Base-by-base conservation (phyloP, 2,797 vertebrate genomes). In the Carapus acus region DNA sequence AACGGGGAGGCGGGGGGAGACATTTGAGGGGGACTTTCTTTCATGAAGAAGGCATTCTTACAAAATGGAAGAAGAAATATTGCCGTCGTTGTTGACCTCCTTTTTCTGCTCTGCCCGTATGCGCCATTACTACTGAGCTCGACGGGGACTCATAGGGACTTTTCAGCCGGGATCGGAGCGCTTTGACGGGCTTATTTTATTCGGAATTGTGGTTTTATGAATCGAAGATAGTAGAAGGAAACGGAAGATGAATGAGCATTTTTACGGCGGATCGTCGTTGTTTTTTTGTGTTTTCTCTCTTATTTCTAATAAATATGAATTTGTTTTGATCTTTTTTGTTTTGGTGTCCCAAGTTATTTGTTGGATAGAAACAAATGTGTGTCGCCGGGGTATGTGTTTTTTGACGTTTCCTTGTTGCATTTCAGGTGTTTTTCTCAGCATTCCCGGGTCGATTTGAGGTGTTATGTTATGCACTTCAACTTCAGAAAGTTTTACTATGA, bases 11-110 rank as follows among this genome's bases (percentile, higher is more conserved):
- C 84, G 85, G 81, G 81, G 71, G 88, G 85, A 88, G 85, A 83
- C 85, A 89, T 91, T 91, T 90, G 77, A 85, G 83, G 86, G 87
- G 89, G 87, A 91, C 90, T 91, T 91, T 92, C 90, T 92, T 90
- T 93, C 91, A 93, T 87, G 85, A 89, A 77, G 85, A 91, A 86
- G 86, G 75, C 87, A 85, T 89, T 89, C 78, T 87, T 87, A 90
- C 88, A 93, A 92, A 91, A 92, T 92, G 92, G 92, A 92, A 92
- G 92, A 88, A 91, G 89, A 88, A 90, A 88, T 88, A 89, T 90
- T 87, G 89, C 86, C 69, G 89, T 90, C 87, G 87, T 87, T 86
- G 88, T 86, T 90, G 90, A 91, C 89, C 89, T 90, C 88, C 83
- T 90, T 91, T 89, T 85, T 80, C 82, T 85, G 74, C 86, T 86